Conservation (phyloP, 2,888 invertebrate genomes). For the Drosophila anomelani region DNA sequence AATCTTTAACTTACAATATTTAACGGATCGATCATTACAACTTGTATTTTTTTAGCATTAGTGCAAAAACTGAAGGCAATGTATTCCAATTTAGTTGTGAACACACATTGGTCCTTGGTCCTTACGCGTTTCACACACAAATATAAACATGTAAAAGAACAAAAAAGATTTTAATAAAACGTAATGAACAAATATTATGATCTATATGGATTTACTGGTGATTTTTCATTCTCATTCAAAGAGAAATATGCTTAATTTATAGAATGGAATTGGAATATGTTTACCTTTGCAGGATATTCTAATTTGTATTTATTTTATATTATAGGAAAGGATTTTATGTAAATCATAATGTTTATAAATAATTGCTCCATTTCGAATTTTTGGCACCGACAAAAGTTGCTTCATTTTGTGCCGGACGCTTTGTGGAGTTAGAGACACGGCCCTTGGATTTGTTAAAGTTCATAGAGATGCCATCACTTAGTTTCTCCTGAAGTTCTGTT, state of each 20-base stretch:
- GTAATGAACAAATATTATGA: constrained; percentile 21
- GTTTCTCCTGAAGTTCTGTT: not conserved
- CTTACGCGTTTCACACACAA: constrained; percentile 21
- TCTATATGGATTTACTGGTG: not conserved
- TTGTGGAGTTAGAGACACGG: not conserved
- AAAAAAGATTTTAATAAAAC: constrained; percentile 52
- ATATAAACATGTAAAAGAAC: constrained; percentile 41
- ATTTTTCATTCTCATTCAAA: not conserved
- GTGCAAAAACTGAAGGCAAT: constrained; percentile 46
- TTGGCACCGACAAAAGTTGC: constrained; percentile 20
- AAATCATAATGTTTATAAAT: constrained; percentile 14
- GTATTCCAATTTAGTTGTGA: constrained; percentile 62
- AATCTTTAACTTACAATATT: constrained; percentile 57
- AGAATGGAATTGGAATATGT: not conserved
- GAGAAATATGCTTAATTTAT: not conserved
- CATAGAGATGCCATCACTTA: not conserved
- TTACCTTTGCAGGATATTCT: too few species aligned
- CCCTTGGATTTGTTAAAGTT: constrained; percentile 5
- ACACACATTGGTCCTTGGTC: constrained; percentile 45
- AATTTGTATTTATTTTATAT: too few species aligned
- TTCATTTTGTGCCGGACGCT: constrained; percentile 9
- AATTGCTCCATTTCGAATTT: constrained; percentile 56
- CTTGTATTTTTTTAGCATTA: constrained; percentile 60
- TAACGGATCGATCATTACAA: constrained; percentile 43
- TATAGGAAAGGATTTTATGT: not conserved